Evolutionary conservation across 2,888 invertebrate genomes (phyloP).

Genomic region (Plemyria rubiginata): DNA sequence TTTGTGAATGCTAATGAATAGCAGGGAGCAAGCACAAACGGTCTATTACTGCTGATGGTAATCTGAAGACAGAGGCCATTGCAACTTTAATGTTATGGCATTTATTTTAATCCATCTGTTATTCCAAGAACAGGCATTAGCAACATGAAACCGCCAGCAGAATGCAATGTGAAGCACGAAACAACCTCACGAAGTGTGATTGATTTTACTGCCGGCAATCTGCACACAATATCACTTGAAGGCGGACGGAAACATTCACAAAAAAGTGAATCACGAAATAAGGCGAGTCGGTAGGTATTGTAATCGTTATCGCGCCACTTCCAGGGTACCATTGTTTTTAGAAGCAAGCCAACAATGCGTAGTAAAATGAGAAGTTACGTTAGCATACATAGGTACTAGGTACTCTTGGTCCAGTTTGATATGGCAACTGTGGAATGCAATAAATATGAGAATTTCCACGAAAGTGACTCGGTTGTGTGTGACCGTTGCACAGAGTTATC

Average conservation of each 20-base stretch:
- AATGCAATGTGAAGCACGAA: slow-evolving; percentile 32
- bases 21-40: too few relatives aligned
- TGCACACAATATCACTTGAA: slow-evolving; percentile 21
- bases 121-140: slow-evolving; percentile 24
- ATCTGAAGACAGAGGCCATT: background rate
- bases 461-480: slow-evolving; percentile 63
- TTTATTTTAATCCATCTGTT: background rate
- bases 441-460: slow-evolving; percentile 62
- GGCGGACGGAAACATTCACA: slow-evolving; percentile 32
- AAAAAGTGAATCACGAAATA: slow-evolving; percentile 18
- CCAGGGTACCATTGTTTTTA: slow-evolving; percentile 36
- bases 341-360: slow-evolving; percentile 57
- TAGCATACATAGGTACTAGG: slow-evolving; percentile 10
- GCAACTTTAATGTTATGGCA: background rate
- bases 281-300: slow-evolving; percentile 22
- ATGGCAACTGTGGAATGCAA: slow-evolving; percentile 53
- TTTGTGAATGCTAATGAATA: too few relatives aligned
- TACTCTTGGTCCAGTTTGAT: slow-evolving; percentile 44
- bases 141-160: slow-evolving; percentile 15
- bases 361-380: slow-evolving; percentile 47
- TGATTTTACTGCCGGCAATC: slow-evolving; percentile 28
- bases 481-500: slow-evolving; percentile 46
- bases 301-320: slow-evolving; percentile 27
- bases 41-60: too few relatives aligned
- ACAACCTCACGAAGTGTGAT: slow-evolving; percentile 28